phyloP scores from a whole-genome alignment of 2,113 vertebrate species.

The Collichthys lucidus region DNA sequence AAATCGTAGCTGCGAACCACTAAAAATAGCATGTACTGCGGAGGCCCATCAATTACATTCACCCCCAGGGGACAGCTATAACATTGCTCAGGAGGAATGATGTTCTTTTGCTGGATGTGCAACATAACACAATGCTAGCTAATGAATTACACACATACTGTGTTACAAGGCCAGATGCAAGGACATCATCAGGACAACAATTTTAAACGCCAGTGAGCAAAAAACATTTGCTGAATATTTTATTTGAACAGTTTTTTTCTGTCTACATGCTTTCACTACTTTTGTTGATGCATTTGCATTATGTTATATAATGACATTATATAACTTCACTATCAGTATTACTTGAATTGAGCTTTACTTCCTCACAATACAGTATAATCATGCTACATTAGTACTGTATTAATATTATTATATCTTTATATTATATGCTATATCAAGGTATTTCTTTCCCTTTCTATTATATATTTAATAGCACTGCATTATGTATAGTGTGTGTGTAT shows the following conservation, averaged over 20 bases:
- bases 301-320: too few relatives aligned
- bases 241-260: background rate
- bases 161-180: constrained; percentile 61
- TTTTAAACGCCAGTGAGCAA: constrained; percentile 3
- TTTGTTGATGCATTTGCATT: background rate
- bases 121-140: constrained; percentile 68
- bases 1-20: constrained; percentile 64
- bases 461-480: background rate
- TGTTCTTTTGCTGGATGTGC: constrained; percentile 58
- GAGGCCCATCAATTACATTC: constrained; percentile 75
- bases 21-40: constrained; percentile 76
- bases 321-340: too few relatives aligned
- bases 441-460: background rate
- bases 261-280: background rate
- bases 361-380: background rate
- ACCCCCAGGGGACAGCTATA: constrained; percentile 66
- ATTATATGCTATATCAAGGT: background rate
- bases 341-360: too few relatives aligned
- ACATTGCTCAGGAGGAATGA: constrained; percentile 63
- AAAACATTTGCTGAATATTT: background rate
- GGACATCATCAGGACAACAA: constrained; percentile 30
- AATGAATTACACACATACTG: constrained; percentile 65
- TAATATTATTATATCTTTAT: background rate
- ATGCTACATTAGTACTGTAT: background rate
- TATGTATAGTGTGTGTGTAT: background rate